Percentiles rank a stretch among this genome's conserved stretches.
Conservation (phyloP, 2,888 invertebrate species). For the Frankliniella intonsa region DNA sequence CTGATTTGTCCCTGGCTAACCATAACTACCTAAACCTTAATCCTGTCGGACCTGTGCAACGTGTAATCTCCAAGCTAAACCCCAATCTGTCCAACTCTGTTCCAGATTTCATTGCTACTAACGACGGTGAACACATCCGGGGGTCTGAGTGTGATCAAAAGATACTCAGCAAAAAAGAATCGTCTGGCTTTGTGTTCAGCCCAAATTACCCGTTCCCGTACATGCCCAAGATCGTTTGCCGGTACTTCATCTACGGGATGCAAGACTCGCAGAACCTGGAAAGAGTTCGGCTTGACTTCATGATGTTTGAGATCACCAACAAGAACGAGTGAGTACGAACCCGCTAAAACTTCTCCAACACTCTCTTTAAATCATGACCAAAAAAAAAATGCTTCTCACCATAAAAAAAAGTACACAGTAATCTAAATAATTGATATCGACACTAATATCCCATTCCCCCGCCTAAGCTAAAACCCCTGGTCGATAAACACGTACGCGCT, state of each 20-base stretch:
- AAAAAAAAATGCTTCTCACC: slow-evolving; percentile 25
- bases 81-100: slow-evolving; percentile 37
- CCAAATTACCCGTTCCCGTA: slow-evolving; percentile 95
- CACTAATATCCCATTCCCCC: not conserved
- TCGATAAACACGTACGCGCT: too few species aligned
- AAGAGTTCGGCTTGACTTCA: slow-evolving; percentile 83
- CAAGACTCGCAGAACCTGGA: slow-evolving; percentile 96
- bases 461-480: not conserved
- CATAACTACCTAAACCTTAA: too few species aligned
- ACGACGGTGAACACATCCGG: slow-evolving; percentile 90
- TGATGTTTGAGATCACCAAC: slow-evolving; percentile 84
- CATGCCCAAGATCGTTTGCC: slow-evolving; percentile 93
- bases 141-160: slow-evolving; percentile 99
- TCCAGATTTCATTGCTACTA: slow-evolving; percentile 85
- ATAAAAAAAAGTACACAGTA: not conserved
- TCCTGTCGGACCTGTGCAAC: too few species aligned
- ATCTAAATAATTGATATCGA: not conserved
- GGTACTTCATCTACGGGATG: slow-evolving; percentile 97
- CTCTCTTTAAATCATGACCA: not conserved
- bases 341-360: too few species aligned
- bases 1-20: too few species aligned
- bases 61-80: not conserved
- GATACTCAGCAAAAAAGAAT: slow-evolving; percentile 89
- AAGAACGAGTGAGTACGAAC: slow-evolving; percentile 14
- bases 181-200: slow-evolving; percentile 87